Evolutionary conservation across 2,113 vertebrate species (phyloP).

Genomic region (Uria aalge): DNA sequence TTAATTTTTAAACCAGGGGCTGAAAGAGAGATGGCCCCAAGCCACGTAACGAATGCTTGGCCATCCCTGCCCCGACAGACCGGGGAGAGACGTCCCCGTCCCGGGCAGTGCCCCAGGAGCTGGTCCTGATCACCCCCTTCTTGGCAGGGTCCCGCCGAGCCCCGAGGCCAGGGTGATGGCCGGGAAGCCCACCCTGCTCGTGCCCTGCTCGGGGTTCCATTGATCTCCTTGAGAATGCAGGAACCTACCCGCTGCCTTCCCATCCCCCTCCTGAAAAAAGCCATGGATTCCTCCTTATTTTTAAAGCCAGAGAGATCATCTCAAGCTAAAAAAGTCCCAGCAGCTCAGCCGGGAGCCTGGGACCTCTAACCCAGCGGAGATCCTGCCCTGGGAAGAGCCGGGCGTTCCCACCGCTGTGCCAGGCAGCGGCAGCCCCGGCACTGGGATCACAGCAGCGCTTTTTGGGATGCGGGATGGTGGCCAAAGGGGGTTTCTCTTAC

Average conservation of each 20-base stretch:
- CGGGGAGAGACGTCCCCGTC: background rate
- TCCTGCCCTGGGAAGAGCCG: constrained; percentile 3
- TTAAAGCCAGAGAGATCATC: constrained; percentile 35
- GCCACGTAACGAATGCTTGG: background rate
- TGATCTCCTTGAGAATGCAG: background rate
- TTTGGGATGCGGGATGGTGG: background rate
- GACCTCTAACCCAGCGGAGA: background rate
- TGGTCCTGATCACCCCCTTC: background rate
- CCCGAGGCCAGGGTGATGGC: background rate
- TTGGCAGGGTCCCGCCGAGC: background rate
- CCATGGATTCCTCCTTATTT: constrained; percentile 10
- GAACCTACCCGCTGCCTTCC: background rate
- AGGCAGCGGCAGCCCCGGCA: background rate
- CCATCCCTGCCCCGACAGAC: fast-evolving
- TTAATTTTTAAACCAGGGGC: background rate
- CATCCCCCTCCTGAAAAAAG: background rate
- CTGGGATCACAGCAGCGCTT: background rate
- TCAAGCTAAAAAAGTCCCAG: constrained; percentile 5
- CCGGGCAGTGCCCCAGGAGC: background rate
- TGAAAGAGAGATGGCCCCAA: background rate
- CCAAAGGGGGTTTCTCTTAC: constrained; percentile 49
- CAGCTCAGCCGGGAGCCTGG: background rate
- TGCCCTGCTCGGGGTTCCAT: fast-evolving
- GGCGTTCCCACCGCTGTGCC: background rate
- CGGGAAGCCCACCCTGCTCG: background rate